Evolutionary conservation across 1,140 invertebrate species (phyloP).

Genomic region (Apis laboriosa): DNA sequence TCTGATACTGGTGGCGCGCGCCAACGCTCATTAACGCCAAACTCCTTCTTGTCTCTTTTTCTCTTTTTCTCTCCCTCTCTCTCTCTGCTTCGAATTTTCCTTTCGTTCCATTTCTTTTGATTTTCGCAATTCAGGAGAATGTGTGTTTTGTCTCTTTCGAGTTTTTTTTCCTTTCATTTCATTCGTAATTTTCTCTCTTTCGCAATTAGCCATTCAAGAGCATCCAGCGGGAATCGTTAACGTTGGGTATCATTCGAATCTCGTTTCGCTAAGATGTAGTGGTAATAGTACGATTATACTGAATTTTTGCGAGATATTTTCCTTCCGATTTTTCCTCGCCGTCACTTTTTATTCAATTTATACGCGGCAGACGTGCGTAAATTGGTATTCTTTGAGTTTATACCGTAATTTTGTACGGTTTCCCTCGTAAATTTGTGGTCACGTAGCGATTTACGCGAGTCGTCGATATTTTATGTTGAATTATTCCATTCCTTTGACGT

Average conservation of each 20-base stretch:
- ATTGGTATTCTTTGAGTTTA: conserved; percentile 16
- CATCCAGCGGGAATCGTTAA: not conserved
- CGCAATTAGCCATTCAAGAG: not conserved
- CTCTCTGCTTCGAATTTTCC: too few relatives aligned
- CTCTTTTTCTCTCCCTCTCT: conserved; percentile 11
- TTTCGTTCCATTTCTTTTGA: too few relatives aligned
- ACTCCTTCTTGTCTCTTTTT: conserved; percentile 54
- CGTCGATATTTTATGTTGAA: not conserved
- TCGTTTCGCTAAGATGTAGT: not conserved
- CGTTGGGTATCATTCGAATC: not conserved
- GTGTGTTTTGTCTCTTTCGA: not conserved
- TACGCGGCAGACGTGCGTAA: conserved; percentile 4
- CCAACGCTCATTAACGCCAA: conserved; percentile 72
- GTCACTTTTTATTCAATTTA: conserved; percentile 9
- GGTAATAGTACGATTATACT: too few relatives aligned
- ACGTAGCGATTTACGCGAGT: conserved; percentile 1
- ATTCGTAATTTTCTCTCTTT: conserved; percentile 2
- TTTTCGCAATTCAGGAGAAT: not conserved
- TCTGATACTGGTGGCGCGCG: conserved; percentile 68
- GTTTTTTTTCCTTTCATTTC: not conserved
- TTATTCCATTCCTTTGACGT: not conserved
- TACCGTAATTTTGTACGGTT: conserved; percentile 22
- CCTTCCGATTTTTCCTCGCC: not conserved
- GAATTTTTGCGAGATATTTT: not conserved
- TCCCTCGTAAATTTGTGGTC: conserved; percentile 3